These are phyloP conservation scores for Galerucella pusilla DNA, from an alignment of 2,888 invertebrate genomes.

Conservation along the genomic window DNA sequence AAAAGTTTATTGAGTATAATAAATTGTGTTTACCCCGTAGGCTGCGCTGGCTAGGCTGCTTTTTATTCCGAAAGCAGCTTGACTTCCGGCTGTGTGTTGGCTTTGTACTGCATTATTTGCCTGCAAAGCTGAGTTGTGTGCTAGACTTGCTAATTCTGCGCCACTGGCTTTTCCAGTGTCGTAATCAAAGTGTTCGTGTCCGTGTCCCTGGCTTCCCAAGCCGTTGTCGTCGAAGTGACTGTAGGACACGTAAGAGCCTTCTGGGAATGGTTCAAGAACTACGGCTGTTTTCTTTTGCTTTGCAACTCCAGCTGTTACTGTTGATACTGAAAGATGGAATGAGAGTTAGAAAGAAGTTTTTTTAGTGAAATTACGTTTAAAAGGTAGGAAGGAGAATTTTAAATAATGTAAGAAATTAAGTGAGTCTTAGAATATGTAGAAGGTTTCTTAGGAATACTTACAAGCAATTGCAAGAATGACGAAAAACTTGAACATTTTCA, in stretches of 20 bases:
- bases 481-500: constrained; percentile 32
- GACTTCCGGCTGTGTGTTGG: constrained; percentile 78
- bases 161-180: constrained; percentile 60
- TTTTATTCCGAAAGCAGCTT: constrained; percentile 80
- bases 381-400: too few relatives aligned
- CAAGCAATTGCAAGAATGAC: constrained; percentile 15
- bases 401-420: too few relatives aligned
- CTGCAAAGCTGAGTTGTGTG: constrained; percentile 77
- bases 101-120: constrained; percentile 75
- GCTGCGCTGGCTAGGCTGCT: constrained; percentile 79
- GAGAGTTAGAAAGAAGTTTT: background rate
- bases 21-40: constrained; percentile 58
- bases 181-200: background rate
- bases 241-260: constrained; percentile 15
- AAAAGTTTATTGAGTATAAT: background rate
- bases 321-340: constrained; percentile 16
- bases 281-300: constrained; percentile 20
- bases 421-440: too few relatives aligned
- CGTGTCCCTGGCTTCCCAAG: constrained; percentile 8
- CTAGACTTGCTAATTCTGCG: constrained; percentile 74
- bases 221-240: constrained; percentile 23
- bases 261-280: constrained; percentile 30
- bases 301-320: constrained; percentile 9
- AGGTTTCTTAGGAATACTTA: constrained; percentile 7
- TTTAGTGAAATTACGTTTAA: too few relatives aligned